Evolutionary conservation across 2,888 invertebrate genomes (phyloP).

Genomic region (Pristionchus fissidentatus): DNA sequence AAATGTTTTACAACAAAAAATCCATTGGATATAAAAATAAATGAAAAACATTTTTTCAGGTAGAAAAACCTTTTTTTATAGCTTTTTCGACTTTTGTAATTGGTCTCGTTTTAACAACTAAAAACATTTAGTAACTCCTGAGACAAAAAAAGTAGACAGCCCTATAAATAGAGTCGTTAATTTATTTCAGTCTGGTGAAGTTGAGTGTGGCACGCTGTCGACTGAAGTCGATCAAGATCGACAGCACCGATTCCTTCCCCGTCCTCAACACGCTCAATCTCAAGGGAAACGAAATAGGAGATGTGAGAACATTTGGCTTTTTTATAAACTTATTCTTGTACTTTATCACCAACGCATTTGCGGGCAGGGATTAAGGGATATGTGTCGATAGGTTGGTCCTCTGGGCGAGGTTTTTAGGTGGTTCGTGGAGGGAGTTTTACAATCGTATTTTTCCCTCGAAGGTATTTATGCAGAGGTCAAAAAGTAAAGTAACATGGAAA

Average conservation of each 20-base stretch:
- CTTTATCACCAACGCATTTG: no score
- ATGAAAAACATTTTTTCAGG: no score
- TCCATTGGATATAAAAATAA: background rate
- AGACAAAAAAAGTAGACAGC: background rate
- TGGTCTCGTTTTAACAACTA: background rate
- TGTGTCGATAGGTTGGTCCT: no score
- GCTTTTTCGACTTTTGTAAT: background rate
- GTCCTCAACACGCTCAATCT: conserved; percentile 44
- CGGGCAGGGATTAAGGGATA: no score
- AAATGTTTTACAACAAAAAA: background rate
- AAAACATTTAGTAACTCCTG: no score
- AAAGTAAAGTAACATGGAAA: no score
- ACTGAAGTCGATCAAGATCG: background rate
- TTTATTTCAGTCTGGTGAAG: conserved; percentile 39
- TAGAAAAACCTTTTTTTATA: no score
- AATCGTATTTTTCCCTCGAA: no score
- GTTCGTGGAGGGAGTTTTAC: no score
- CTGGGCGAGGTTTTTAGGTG: no score
- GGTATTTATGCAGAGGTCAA: no score
- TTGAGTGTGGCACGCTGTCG: conserved; percentile 28
- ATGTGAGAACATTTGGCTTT: conserved; percentile 40
- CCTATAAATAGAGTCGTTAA: background rate
- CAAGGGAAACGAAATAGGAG: conserved; percentile 38
- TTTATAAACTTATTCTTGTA: no score
- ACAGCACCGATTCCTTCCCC: background rate